Conservation (phyloP, 2,797 vertebrate genomes). For the Notoglanidium macrostoma region DNA sequence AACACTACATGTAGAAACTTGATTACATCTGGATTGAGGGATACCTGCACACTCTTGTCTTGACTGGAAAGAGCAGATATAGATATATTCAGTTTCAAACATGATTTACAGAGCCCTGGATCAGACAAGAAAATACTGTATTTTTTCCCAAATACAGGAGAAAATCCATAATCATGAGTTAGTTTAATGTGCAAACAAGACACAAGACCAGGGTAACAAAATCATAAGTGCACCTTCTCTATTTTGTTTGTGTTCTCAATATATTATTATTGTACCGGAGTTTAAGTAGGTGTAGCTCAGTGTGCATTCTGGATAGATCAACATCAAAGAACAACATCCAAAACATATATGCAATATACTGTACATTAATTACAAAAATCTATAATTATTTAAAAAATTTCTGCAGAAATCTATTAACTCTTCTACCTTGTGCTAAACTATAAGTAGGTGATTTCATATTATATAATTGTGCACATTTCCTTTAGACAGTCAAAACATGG, state of each 20-base stretch:
- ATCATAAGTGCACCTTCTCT: background rate
- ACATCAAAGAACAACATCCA: background rate
- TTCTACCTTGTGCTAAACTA: background rate
- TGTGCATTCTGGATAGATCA: background rate
- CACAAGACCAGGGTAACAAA: background rate
- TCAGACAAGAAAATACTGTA: background rate
- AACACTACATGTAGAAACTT: background rate
- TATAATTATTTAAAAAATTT: background rate
- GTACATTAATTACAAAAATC: background rate
- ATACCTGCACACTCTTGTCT: background rate
- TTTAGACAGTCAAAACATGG: background rate
- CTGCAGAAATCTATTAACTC: background rate
- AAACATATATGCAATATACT: background rate
- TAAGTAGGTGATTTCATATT: background rate
- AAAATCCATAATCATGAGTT: background rate
- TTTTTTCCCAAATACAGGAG: background rate
- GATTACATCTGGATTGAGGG: background rate
- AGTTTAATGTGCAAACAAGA: constrained; percentile 8
- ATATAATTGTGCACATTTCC: background rate
- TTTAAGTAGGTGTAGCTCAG: background rate
- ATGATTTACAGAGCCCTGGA: background rate
- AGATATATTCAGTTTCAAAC: background rate
- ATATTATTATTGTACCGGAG: background rate
- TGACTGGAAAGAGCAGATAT: background rate
- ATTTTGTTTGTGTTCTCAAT: background rate